Evolutionary conservation across 2,888 invertebrate genomes (phyloP).

Genomic region (Tachina grossa): DNA sequence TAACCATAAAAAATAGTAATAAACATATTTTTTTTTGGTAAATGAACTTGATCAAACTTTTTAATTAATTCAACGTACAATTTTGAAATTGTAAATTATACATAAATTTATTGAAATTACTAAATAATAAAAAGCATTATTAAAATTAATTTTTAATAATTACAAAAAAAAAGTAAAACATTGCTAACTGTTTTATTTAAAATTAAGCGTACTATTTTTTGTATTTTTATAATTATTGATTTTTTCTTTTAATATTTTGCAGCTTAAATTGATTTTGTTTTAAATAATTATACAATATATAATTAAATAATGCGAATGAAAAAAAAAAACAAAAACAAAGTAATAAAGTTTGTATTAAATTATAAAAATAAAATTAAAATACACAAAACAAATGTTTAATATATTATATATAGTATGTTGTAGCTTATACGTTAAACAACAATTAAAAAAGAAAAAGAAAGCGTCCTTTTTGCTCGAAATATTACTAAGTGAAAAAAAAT

Average conservation of each 20-base stretch:
- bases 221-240: slow-evolving; percentile 67
- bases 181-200: slow-evolving; percentile 60
- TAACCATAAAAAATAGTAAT: slow-evolving; percentile 58
- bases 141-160: slow-evolving; percentile 42
- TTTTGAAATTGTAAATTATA: slow-evolving; percentile 70
- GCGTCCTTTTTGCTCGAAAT: slow-evolving; percentile 61
- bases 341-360: slow-evolving; percentile 54
- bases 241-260: slow-evolving; percentile 63
- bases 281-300: slow-evolving; percentile 53
- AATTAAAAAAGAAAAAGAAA: slow-evolving; percentile 70
- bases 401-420: slow-evolving; percentile 47
- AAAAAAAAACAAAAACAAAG: background rate
- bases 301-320: slow-evolving; percentile 51
- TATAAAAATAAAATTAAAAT: slow-evolving; percentile 19
- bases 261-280: slow-evolving; percentile 59
- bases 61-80: slow-evolving; percentile 68
- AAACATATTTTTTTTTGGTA: slow-evolving; percentile 58
- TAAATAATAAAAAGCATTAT: slow-evolving; percentile 30
- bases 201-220: slow-evolving; percentile 65
- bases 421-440: slow-evolving; percentile 68
- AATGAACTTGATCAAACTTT: slow-evolving; percentile 62
- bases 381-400: background rate
- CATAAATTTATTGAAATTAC: slow-evolving; percentile 34
- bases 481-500: slow-evolving; percentile 16
- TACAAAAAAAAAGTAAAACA: background rate